Base-by-base conservation (phyloP, 2,797 vertebrate species). In the Malurus leucopterus region DNA sequence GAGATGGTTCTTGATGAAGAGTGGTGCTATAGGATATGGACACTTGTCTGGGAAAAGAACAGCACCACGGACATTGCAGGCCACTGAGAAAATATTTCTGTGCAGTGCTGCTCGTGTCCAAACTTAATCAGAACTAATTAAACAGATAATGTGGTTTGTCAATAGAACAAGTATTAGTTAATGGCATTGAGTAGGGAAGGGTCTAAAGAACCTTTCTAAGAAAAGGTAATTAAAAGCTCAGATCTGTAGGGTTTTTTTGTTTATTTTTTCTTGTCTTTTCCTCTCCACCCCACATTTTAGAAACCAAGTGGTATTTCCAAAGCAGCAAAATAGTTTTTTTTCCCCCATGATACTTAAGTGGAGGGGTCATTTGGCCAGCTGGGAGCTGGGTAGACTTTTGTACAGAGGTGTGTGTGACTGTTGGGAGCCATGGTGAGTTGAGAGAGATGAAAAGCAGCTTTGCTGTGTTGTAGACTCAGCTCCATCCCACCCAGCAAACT, bases 201-300 rank as follows among this genome's bases (percentile, higher is more conserved):
- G 47, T 64, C 27, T 63, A 11, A 94, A 80, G 24, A 67, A 40
- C 21, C 90, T 91, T 86, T n/a, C 24, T 65, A 89, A 75, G 77
- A 71, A 86, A 22, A 88, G 55, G 5, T 49, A 38, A 38, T 63
- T 57, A 85, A 16, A 55, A 24, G 9, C 27, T 82, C 15, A 15
- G 20, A 41, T 64, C 9, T 15, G 11, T 36, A 62, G 49, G 50
- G 84, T 67, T 43, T n/a, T 3, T 38, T 50, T 23, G 34, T 7
- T 34, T 24, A 17, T 30, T 64, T 64, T 62, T 47, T 12, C 23
- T 64, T 34, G 26, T 16, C 0, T 50, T 32, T 64, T 51, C 9
- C 6, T 62, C 6, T 10, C 8, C 18, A 22, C 0, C 11, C 32
- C 38, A 12, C 7, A 2, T n/a, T 58, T 71, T 24, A 70, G 40